Base-by-base conservation (phyloP, 1,140 invertebrate genomes). In the Saccostrea cuccullata region DNA sequence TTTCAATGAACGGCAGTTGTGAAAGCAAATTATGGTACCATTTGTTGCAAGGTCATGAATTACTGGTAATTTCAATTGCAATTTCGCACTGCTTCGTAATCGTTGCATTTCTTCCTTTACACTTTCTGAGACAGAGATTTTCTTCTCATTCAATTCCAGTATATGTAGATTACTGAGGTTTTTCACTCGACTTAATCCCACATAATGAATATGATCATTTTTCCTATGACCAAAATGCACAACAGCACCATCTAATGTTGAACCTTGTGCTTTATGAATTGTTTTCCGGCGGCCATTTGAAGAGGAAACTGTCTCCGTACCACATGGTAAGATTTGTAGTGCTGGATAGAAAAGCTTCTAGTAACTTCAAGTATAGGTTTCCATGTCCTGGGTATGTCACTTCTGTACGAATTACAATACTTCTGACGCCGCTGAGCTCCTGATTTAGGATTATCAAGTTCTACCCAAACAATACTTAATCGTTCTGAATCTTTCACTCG, bases 231-330 rank as follows among this genome's bases (percentile, higher is more conserved):
- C 84, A 67, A 88, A 88, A 40, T 88, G 36, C 3, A 88, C 30
- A 30, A 86, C 84, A n/a, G 58, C 55, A 12, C 55, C 36, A 9
- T 85, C 40, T 26, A 88, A 2, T 47, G 87, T 88, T 23, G 84
- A 86, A 1, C 87, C 87, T 70, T 88, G 87, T 82, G 30, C 30
- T 64, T 88, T 88, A 40, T 88, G 87, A 67, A 88, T 86, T 47
- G 85, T 88, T 23, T 88, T 88, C 9, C 87, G 30, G 84, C 55
- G n/a, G 87, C 55, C 13, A 86, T 15, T 58, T 47, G 3, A 86
- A n/a, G 15, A 36, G 84, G 87, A 86, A 88, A 88, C 64, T 88
- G 84, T 20, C 87, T 23, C 36, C 87, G 13, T 23, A 40, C 17
- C 23, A 89, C 55, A 47, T 60, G 12, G 55, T 83, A 86, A 55